Conservation (phyloP, 1,140 invertebrate genomes). For the Tetraneura akinire region DNA sequence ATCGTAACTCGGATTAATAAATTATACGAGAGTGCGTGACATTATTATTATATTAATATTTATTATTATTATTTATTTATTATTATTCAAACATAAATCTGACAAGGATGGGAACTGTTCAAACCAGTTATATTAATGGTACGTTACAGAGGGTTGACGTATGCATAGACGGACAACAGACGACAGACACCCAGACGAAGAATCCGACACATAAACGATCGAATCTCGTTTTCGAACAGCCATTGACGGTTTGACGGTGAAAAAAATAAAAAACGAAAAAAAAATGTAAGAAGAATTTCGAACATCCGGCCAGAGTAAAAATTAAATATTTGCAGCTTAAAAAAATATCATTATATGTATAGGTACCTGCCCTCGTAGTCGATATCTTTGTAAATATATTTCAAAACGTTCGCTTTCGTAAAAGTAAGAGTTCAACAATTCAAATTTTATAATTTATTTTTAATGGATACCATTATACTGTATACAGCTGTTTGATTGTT, state of each 20-base stretch:
- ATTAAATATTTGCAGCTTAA: background rate
- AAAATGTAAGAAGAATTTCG: constrained; percentile 2
- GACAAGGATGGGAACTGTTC: constrained; percentile 34
- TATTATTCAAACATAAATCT: constrained; percentile 23
- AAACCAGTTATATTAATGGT: constrained; percentile 39
- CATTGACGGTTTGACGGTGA: constrained; percentile 36
- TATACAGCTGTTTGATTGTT: too few relatives aligned
- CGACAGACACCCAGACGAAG: constrained; percentile 45
- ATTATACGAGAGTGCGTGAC: background rate
- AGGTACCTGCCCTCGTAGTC: background rate
- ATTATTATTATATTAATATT: too few relatives aligned
- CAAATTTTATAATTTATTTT: too few relatives aligned
- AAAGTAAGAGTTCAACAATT: constrained; percentile 11
- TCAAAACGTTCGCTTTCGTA: background rate
- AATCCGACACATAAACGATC: constrained; percentile 29
- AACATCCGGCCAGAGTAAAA: background rate
- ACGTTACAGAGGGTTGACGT: constrained; percentile 55
- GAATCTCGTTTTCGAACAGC: constrained; percentile 27
- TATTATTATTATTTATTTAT: too few relatives aligned
- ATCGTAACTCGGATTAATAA: constrained; percentile 10
- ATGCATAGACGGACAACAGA: constrained; percentile 50
- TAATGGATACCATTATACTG: too few relatives aligned
- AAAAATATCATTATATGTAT: too few relatives aligned
- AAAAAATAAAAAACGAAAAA: background rate
- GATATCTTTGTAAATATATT: background rate